These are phyloP conservation scores for Ophioninae sp. DNA, from an alignment of 2,888 invertebrate genomes.

Conservation along the genomic window DNA sequence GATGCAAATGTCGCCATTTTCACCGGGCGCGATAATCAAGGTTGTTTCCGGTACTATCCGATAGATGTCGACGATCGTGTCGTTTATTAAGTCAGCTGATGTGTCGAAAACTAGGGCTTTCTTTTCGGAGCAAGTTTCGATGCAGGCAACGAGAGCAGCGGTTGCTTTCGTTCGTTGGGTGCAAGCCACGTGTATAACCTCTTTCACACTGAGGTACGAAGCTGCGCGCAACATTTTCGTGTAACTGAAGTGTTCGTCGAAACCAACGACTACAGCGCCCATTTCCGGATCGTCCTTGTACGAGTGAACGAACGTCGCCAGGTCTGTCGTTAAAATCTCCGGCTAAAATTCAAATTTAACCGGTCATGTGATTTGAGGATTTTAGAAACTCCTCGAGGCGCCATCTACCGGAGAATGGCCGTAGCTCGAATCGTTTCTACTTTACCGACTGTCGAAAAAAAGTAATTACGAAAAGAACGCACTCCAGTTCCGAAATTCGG, in stretches of 20 bases:
- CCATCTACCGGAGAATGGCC: too few species aligned
- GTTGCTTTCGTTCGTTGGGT: conserved; percentile 38
- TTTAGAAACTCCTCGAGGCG: neutral
- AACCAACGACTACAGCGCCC: conserved; percentile 96
- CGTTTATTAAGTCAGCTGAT: conserved; percentile 91
- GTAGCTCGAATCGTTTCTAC: too few species aligned
- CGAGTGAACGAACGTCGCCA: conserved; percentile 58
- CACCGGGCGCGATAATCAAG: conserved; percentile 95
- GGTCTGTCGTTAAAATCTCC: conserved; percentile 55
- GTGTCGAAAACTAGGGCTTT: conserved; percentile 94
- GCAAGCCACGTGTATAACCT: conserved; percentile 89
- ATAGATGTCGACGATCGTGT: conserved; percentile 86
- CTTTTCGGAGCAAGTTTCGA: conserved; percentile 91
- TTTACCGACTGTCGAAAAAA: neutral
- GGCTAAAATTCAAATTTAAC: conserved; percentile 55
- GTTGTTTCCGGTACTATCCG: conserved; percentile 90
- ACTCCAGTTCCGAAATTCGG: conserved; percentile 59
- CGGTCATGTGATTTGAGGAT: neutral
- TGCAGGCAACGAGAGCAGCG: conserved; percentile 87
- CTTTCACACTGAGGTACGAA: conserved; percentile 89
- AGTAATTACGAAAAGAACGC: conserved; percentile 32
- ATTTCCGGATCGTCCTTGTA: conserved; percentile 89
- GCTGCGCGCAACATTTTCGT: conserved; percentile 95
- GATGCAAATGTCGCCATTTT: conserved; percentile 92
- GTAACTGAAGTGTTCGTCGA: conserved; percentile 95